Base-by-base conservation (phyloP, 2,113 vertebrate species). In the Mesitornis unicolor region DNA sequence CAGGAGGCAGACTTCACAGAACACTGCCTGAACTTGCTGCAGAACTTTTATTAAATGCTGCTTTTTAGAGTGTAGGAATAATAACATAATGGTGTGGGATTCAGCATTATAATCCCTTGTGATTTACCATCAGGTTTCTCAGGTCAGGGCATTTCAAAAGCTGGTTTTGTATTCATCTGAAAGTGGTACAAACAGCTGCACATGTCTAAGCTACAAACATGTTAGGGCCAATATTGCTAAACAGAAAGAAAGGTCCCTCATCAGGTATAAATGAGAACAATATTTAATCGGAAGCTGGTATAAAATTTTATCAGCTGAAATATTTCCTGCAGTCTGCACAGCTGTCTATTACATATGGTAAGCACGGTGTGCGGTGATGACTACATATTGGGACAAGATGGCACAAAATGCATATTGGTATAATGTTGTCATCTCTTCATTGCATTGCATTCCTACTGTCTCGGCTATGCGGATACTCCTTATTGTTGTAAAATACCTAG, bases 61-160 rank as follows among this genome's bases (percentile, higher is more conserved):
- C 15, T 83, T 88, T 79, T 73, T 45, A 57, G 18, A 64, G 8
- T 20, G 8, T 31, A 84, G 28, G 38, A 75, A 60, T 73, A 78
- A 50, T 43, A 63, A 67, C 36, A 25, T 7, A 31, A 64, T 11
- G 18, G 7, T 73, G 35, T 0, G 0, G n/a, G 2, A 3, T 63
- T 91, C 35, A 40, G 31, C 33, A 73, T 89, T 43, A 68, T 60
- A 85, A 69, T 75, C 40, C 7, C 10, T 65, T 56, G 16, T 65
- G 67, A 65, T 31, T 76, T 87, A 26, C 40, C 29, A 17, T 75
- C 24, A 47, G n/a, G 15, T 89, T 94, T 79, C 64, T 94, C 35
- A 47, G 38, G 43, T 40, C 42, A 60, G 16, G 12, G 11, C 29
- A 24, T 75, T 90, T 87, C 25, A 76, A 60, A 90, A 65, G 10